These are phyloP conservation scores for Ceyx melanurus DNA, from an alignment of 2,113 vertebrate species.

Conservation along the genomic window DNA sequence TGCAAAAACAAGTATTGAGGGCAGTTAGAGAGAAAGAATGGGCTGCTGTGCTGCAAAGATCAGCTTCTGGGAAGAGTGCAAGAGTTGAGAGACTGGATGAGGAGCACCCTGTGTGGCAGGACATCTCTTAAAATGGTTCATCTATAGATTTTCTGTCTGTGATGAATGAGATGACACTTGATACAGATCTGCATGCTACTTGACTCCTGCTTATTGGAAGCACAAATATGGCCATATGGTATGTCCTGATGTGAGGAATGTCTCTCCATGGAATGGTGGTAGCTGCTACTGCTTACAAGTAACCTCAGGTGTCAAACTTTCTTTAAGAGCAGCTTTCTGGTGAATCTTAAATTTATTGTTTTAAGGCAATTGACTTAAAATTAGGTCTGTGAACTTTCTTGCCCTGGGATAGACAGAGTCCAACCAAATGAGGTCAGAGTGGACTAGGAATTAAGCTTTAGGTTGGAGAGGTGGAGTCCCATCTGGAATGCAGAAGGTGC, in stretches of 20 bases:
- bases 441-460: neutral
- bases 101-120: neutral
- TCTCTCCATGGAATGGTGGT: neutral
- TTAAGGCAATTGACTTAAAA: neutral
- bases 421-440: neutral
- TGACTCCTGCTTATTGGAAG: neutral
- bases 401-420: neutral
- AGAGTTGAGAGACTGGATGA: rapidly evolving
- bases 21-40: neutral
- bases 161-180: neutral
- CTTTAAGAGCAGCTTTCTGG: neutral
- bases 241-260: neutral
- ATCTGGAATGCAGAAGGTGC: neutral
- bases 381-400: neutral
- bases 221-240: neutral
- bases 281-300: neutral
- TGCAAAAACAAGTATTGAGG: neutral
- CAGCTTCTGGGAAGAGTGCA: neutral
- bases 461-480: neutral
- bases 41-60: neutral
- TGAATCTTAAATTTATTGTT: neutral
- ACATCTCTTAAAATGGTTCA: neutral
- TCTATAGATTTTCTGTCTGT: neutral
- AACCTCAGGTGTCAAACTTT: neutral
- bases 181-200: neutral